Conservation (phyloP, 2,888 invertebrate genomes). For the Callyntrura guangdongensis region DNA sequence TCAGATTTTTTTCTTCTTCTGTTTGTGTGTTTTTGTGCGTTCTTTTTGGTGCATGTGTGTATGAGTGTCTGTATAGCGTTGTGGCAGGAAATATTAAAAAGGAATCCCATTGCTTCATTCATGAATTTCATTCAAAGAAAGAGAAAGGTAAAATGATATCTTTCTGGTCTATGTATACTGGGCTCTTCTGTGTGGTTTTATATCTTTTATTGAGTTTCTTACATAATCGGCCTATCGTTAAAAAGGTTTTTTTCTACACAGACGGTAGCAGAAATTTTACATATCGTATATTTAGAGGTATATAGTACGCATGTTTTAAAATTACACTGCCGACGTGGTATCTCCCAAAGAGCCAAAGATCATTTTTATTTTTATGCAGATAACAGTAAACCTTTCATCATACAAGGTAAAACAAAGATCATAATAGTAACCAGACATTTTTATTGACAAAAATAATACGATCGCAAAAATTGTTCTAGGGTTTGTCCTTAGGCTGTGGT, state of each 20-base stretch:
- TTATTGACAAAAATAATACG: slow-evolving; percentile 8
- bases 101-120: slow-evolving; percentile 11
- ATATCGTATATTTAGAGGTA: no score
- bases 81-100: no score
- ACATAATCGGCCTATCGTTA: no score
- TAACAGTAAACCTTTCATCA: no score
- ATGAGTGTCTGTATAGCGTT: background rate
- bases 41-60: background rate
- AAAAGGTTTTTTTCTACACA: no score
- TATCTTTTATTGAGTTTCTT: background rate
- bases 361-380: background rate
- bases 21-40: slow-evolving; percentile 54
- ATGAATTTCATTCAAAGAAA: slow-evolving; percentile 11
- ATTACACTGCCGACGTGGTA: background rate
- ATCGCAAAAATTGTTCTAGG: background rate
- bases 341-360: background rate
- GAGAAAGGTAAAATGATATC: background rate
- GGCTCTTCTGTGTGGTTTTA: background rate
- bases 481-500: background rate
- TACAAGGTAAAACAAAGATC: no score
- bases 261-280: no score
- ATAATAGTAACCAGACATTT: background rate
- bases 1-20: slow-evolving; percentile 14
- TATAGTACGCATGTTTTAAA: no score
- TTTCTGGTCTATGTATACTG: background rate